phyloP scores from a whole-genome alignment of 2,113 vertebrate species.

The Okapia johnstoni region DNA sequence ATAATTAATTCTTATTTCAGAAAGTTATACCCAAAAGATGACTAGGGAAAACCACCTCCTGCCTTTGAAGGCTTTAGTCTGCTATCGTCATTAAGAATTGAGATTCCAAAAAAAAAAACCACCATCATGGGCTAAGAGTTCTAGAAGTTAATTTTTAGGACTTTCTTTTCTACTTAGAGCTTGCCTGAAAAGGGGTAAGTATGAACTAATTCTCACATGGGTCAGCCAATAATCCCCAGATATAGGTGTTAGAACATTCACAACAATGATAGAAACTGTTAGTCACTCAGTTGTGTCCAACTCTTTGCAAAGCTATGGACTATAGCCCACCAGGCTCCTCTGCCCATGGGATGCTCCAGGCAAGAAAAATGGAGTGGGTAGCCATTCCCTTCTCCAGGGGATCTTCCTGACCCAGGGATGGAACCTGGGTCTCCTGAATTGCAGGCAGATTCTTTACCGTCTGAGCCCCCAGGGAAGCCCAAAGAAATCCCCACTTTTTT shows the following conservation, averaged over 20 bases:
- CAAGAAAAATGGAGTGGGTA: neutral
- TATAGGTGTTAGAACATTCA: neutral
- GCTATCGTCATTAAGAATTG: neutral
- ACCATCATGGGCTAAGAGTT: neutral
- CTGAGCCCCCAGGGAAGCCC: neutral
- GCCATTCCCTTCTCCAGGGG: neutral
- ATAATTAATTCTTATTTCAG: slow-evolving; percentile 7
- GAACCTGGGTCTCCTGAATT: neutral
- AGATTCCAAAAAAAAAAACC: neutral
- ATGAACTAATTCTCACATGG: neutral
- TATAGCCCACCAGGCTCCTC: neutral
- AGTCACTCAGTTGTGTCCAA: neutral
- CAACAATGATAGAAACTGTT: neutral
- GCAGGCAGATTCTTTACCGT: neutral
- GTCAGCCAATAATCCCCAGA: neutral
- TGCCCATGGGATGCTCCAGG: neutral
- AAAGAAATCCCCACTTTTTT: neutral
- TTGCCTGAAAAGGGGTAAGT: neutral
- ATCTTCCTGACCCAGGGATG: neutral
- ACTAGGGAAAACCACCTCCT: neutral
- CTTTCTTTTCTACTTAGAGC: neutral
- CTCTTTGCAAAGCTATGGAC: neutral
- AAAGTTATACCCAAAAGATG: neutral
- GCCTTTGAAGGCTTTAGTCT: neutral
- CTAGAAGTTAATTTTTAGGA: slow-evolving; percentile 11